Evolutionary conservation across 2,888 invertebrate species (phyloP).

Genomic region (Omphaloscelis lunosa): DNA sequence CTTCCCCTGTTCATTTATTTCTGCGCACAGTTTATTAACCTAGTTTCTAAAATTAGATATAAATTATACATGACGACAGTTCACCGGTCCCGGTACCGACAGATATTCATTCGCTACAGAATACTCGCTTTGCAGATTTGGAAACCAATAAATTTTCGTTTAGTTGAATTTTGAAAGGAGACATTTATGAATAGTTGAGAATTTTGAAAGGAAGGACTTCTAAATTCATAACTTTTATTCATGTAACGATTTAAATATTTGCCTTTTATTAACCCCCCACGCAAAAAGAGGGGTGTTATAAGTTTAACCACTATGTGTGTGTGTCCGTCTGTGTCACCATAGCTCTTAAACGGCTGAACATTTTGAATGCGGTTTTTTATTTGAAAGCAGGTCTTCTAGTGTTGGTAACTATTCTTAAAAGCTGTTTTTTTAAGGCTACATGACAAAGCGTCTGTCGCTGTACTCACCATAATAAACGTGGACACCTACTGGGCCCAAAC

Average conservation of each 20-base stretch:
- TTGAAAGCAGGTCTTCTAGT: too few species aligned
- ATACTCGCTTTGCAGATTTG: neutral
- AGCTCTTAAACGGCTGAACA: too few species aligned
- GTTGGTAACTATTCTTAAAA: too few species aligned
- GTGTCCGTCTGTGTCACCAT: too few species aligned
- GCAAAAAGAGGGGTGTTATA: too few species aligned
- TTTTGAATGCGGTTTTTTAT: too few species aligned
- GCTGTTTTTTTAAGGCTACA: too few species aligned
- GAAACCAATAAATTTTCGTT: constrained; percentile 15
- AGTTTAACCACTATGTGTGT: too few species aligned
- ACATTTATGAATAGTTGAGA: constrained; percentile 1
- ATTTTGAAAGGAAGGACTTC: neutral
- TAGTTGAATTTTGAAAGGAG: neutral
- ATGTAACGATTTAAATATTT: neutral
- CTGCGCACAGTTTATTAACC: constrained; percentile 53
- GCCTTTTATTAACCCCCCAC: neutral
- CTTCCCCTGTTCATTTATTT: constrained; percentile 22
- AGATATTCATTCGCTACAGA: constrained; percentile 8
- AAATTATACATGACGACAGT: constrained; percentile 44
- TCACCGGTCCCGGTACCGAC: neutral
- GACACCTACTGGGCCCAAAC: too few species aligned
- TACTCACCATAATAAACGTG: too few species aligned
- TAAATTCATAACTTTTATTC: too few species aligned
- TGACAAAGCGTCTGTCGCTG: too few species aligned
- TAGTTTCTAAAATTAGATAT: constrained; percentile 48